These are phyloP conservation scores for Drosophila lacertosa DNA, from an alignment of 1,140 invertebrate species.

Conservation along the genomic window DNA sequence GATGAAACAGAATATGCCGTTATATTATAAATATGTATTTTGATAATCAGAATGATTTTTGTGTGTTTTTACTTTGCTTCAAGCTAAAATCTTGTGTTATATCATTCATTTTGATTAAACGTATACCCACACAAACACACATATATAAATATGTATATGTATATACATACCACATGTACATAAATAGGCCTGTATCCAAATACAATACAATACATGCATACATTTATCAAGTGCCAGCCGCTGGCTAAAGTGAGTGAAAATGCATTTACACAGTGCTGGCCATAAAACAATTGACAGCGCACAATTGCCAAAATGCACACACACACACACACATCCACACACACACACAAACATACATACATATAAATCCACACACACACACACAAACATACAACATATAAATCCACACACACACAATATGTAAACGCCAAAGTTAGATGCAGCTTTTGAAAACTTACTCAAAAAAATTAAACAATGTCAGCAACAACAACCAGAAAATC, in stretches of 20 bases:
- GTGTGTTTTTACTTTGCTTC: constrained; percentile 46
- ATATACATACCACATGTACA: constrained; percentile 9
- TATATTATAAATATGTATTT: constrained; percentile 31
- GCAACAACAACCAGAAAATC: constrained; percentile 4
- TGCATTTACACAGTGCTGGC: constrained; percentile 46
- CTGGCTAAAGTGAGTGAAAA: constrained; percentile 40
- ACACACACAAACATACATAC: no score
- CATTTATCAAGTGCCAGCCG: constrained; percentile 49
- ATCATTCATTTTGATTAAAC: constrained; percentile 37
- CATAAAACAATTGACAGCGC: constrained; percentile 47
- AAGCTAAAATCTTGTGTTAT: constrained; percentile 33
- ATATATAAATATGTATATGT: constrained; percentile 14
- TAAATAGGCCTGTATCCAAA: constrained; percentile 6
- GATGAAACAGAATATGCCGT: constrained; percentile 29
- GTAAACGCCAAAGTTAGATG: constrained; percentile 66
- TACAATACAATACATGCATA: constrained; percentile 47
- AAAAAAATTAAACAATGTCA: constrained; percentile 15
- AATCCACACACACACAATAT: constrained; percentile 27
- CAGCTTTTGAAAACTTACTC: constrained; percentile 44
- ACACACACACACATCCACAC: constrained; percentile 29
- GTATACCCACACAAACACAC: constrained; percentile 5
- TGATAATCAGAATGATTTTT: constrained; percentile 36
- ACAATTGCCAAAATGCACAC: constrained; percentile 61
- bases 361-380: no score
- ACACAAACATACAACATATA: constrained; percentile 26